Evolutionary conservation across 2,113 vertebrate species (phyloP).

Genomic region (Laticauda laticaudata): DNA sequence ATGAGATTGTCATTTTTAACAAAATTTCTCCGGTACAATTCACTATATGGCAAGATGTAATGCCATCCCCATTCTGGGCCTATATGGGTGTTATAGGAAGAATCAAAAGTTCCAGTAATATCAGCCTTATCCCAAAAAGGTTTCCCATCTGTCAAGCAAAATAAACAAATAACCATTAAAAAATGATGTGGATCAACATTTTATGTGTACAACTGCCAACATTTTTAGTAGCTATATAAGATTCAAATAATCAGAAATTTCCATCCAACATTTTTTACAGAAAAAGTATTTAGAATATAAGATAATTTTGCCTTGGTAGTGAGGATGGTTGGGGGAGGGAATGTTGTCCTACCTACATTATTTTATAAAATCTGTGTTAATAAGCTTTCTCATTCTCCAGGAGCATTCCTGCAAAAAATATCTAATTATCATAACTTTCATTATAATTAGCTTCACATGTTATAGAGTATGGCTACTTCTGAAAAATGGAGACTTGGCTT

Average conservation of each 20-base stretch:
- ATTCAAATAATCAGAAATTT: not conserved
- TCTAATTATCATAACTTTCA: not conserved
- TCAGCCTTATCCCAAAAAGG: slow-evolving; percentile 79
- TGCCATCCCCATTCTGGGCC: slow-evolving; percentile 70
- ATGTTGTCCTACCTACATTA: not conserved
- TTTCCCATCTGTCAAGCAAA: slow-evolving; percentile 53
- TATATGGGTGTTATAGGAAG: slow-evolving; percentile 67
- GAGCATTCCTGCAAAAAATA: not conserved
- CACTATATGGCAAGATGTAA: slow-evolving; percentile 77
- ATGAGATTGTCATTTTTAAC: slow-evolving; percentile 86
- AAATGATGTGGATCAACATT: not conserved
- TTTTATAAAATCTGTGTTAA: not conserved
- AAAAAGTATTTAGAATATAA: not conserved
- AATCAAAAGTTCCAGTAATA: slow-evolving; percentile 66
- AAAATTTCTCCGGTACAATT: slow-evolving; percentile 76
- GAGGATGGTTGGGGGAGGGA: not conserved
- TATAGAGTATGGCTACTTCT: not conserved
- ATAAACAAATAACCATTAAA: not conserved
- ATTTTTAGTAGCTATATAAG: not conserved
- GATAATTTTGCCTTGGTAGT: not conserved
- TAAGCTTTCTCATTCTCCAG: not conserved
- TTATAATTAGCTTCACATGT: not conserved
- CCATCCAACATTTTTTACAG: not conserved
- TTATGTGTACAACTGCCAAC: not conserved
- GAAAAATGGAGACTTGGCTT: not conserved